These are phyloP conservation scores for Melanerpes aurifrons DNA, from an alignment of 2,113 vertebrate species.

Conservation along the genomic window DNA sequence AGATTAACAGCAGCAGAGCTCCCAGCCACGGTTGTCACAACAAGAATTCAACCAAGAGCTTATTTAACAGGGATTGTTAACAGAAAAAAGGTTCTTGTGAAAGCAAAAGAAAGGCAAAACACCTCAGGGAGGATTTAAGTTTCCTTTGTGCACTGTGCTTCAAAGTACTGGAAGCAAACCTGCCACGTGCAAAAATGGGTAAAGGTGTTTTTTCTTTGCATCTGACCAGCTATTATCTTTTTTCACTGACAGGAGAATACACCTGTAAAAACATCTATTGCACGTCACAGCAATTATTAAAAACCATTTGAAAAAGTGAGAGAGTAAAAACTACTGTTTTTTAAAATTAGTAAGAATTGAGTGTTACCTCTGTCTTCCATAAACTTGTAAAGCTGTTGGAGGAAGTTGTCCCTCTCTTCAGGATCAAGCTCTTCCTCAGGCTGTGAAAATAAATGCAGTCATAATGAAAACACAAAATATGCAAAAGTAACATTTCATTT, in stretches of 20 bases:
- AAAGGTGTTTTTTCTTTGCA: background rate
- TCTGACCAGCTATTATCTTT: background rate
- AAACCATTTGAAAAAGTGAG: background rate
- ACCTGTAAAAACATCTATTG: background rate
- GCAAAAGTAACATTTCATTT: background rate
- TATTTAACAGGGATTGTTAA: background rate
- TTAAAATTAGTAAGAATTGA: background rate
- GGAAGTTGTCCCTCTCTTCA: conserved; percentile 96
- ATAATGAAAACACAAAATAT: conserved; percentile 20
- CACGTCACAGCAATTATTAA: background rate
- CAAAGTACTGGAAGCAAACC: background rate
- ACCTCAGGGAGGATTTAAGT: background rate
- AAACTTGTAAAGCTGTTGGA: conserved; percentile 99
- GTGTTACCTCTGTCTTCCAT: conserved; percentile 94
- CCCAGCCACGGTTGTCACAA: background rate
- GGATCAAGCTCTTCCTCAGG: conserved; percentile 96
- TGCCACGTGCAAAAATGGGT: background rate
- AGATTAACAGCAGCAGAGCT: conserved; percentile 4
- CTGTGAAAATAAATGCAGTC: conserved; percentile 74
- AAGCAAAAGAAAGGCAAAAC: conserved; percentile 8
- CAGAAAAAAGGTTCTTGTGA: background rate
- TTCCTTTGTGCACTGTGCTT: background rate
- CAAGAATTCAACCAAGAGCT: background rate
- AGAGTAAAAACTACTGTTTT: background rate
- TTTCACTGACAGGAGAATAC: background rate